Evolutionary conservation across 2,797 vertebrate genomes (phyloP).

Genomic region (Champsocephalus gunnari): DNA sequence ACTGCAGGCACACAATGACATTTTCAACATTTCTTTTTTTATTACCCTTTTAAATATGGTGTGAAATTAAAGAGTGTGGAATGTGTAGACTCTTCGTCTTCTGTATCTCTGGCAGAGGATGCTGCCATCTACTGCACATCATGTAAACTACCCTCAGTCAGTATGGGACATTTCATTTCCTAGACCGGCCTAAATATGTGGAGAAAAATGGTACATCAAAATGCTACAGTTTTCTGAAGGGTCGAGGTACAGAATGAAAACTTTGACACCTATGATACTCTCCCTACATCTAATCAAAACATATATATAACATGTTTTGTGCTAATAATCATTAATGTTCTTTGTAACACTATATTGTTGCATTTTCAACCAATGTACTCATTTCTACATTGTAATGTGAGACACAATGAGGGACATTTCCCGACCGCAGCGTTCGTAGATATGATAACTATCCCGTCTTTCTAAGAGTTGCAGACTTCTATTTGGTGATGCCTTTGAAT

Average conservation of each 20-base stretch:
- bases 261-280: too few relatives aligned
- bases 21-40: not conserved
- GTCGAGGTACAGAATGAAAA: too few relatives aligned
- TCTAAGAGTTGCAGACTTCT: not conserved
- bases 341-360: not conserved
- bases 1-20: too few relatives aligned
- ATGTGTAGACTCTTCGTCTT: not conserved
- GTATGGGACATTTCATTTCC: not conserved
- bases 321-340: not conserved
- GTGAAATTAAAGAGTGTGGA: not conserved
- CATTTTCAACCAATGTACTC: not conserved
- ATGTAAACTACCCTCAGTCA: not conserved
- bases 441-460: not conserved
- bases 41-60: not conserved
- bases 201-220: too few relatives aligned
- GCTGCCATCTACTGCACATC: constrained; percentile 30
- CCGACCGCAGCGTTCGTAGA: too few relatives aligned
- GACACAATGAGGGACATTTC: not conserved
- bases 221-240: too few relatives aligned
- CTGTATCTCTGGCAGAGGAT: not conserved
- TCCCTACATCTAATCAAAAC: too few relatives aligned
- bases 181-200: not conserved
- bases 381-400: not conserved
- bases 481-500: not conserved
- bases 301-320: too few relatives aligned